Percentiles rank a stretch among this genome's conserved stretches.
Conservation (phyloP, 2,797 vertebrate species). For the Bradypodion ventrale region DNA sequence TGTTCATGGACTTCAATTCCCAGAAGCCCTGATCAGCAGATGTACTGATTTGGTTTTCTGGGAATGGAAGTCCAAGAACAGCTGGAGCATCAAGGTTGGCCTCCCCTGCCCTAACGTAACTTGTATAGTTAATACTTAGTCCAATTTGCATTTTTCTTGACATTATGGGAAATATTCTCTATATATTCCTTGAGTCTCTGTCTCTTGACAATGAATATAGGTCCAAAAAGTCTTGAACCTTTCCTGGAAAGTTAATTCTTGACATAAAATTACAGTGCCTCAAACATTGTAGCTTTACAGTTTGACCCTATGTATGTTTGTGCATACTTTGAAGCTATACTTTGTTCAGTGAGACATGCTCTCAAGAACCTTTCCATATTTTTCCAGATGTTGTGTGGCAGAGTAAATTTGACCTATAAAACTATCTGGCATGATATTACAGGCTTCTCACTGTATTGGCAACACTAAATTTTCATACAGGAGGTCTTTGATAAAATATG, state of each 20-base stretch:
- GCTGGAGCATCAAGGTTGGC: too few relatives aligned
- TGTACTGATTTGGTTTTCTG: too few relatives aligned
- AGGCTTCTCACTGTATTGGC: neutral
- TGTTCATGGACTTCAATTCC: too few relatives aligned
- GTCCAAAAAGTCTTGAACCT: neutral
- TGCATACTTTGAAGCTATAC: neutral
- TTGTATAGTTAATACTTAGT: neutral
- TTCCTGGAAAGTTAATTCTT: neutral
- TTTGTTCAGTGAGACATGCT: neutral
- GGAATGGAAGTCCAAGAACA: too few relatives aligned
- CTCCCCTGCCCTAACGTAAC: too few relatives aligned
- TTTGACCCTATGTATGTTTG: neutral
- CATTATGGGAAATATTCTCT: neutral
- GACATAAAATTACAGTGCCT: too few relatives aligned
- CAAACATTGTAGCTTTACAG: too few relatives aligned
- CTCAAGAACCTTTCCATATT: neutral
- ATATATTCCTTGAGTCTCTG: neutral
- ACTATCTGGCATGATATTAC: neutral
- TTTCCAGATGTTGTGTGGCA: neutral
- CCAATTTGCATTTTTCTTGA: neutral
- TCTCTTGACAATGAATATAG: neutral
- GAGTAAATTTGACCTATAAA: neutral
- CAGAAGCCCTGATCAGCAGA: too few relatives aligned
- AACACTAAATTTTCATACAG: neutral
- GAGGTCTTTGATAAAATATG: neutral